Conservation (phyloP, 2,113 vertebrate genomes). For the Myiozetetes cayanensis region DNA sequence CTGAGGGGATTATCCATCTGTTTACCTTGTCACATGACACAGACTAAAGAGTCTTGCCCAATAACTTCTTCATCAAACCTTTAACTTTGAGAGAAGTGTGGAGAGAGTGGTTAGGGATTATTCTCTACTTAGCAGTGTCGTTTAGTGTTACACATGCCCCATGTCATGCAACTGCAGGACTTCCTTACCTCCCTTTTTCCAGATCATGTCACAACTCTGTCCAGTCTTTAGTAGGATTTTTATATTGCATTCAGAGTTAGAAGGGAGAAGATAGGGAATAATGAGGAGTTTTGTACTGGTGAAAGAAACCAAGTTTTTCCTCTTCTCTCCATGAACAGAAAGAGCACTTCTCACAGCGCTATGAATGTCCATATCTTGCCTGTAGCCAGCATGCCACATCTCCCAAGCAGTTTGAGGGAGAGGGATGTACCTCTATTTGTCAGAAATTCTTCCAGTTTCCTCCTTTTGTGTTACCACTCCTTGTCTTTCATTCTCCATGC, state of each 20-base stretch:
- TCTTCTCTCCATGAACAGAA: background rate
- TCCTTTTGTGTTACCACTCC: background rate
- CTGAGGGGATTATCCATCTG: background rate
- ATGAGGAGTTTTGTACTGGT: background rate
- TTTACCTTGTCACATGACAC: background rate
- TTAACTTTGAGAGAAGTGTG: background rate
- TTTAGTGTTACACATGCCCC: background rate
- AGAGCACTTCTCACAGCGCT: background rate
- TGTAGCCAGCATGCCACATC: background rate
- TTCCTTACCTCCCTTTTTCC: background rate
- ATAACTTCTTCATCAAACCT: background rate
- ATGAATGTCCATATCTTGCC: accelerated
- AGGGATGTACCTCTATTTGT: background rate
- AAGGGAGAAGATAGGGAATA: background rate
- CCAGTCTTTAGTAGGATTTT: background rate
- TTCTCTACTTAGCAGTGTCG: background rate
- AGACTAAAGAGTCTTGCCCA: background rate
- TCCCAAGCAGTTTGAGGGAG: background rate
- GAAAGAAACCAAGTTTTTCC: background rate
- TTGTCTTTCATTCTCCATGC: background rate
- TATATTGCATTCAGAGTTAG: background rate
- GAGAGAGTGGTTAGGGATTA: background rate
- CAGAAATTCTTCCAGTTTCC: background rate
- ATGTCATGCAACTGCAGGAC: background rate
- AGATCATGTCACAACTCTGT: background rate